Conservation (phyloP, 2,888 invertebrate species). For the Dorcus parallelipipedus region DNA sequence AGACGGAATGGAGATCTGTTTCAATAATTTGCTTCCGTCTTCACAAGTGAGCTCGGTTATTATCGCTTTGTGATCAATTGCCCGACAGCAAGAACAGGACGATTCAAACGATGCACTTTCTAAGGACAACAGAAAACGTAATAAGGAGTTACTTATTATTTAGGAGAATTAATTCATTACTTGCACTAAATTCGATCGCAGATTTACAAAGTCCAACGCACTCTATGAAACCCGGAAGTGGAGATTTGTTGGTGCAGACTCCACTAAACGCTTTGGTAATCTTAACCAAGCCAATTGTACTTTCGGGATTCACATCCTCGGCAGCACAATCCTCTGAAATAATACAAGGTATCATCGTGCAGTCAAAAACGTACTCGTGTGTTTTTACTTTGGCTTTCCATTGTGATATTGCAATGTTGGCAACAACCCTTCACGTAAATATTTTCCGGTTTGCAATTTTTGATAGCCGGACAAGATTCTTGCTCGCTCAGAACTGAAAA, state of each 20-base stretch:
- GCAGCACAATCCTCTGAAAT: constrained; percentile 57
- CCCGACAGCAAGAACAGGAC: constrained; percentile 56
- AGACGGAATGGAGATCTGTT: constrained; percentile 43
- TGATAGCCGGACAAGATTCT: constrained; percentile 62
- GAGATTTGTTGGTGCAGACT: constrained; percentile 60
- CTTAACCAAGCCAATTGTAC: constrained; percentile 60
- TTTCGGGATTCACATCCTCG: constrained; percentile 50
- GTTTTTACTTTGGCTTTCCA: constrained; percentile 50
- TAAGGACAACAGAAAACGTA: constrained; percentile 34
- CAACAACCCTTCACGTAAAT: constrained; percentile 67
- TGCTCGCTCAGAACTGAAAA: constrained; percentile 44
- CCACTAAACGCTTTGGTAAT: constrained; percentile 53
- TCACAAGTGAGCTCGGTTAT: constrained; percentile 42
- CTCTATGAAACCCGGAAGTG: constrained; percentile 62
- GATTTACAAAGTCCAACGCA: constrained; percentile 71
- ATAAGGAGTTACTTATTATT: not conserved
- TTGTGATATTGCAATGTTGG: constrained; percentile 57
- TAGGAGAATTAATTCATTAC: constrained; percentile 49
- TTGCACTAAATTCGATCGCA: constrained; percentile 62
- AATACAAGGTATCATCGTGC: not conserved
- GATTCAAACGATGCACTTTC: constrained; percentile 57
- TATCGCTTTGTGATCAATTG: constrained; percentile 34
- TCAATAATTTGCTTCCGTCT: constrained; percentile 39
- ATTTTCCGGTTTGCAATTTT: constrained; percentile 56
- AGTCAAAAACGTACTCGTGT: not conserved